These are phyloP conservation scores for Aphelenchoides fujianensis DNA, from an alignment of 1,140 invertebrate genomes.

Conservation along the genomic window DNA sequence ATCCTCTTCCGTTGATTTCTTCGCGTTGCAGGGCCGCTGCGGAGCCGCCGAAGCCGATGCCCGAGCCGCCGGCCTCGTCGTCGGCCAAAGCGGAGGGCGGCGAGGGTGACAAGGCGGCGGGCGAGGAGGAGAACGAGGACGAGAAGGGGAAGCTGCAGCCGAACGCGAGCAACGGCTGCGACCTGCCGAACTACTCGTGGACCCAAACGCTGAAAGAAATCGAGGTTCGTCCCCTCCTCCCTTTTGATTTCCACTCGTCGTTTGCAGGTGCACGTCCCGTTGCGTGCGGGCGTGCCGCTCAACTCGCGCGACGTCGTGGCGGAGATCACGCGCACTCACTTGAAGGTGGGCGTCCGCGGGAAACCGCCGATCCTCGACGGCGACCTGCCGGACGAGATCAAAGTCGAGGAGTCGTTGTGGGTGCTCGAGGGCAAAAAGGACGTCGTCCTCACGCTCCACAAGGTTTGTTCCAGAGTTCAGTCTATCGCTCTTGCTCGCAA, in stretches of 20 bases:
- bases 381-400: conserved; percentile 82
- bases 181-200: conserved; percentile 77
- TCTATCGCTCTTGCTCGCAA: too few relatives aligned
- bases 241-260: conserved; percentile 12
- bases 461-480: conserved; percentile 46
- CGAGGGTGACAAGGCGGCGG: too few relatives aligned
- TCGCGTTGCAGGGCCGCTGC: too few relatives aligned
- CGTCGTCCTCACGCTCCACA: conserved; percentile 65
- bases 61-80: too few relatives aligned
- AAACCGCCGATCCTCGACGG: conserved; percentile 87
- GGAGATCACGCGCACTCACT: conserved; percentile 75
- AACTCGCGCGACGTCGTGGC: conserved; percentile 81
- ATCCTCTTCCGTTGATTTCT: too few relatives aligned
- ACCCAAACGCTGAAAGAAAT: conserved; percentile 91
- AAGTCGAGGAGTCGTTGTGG: conserved; percentile 94
- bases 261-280: conserved; percentile 75
- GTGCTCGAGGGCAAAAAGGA: conserved; percentile 78
- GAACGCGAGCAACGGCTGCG: conserved; percentile 90
- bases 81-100: too few relatives aligned
- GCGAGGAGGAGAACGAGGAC: conserved; percentile 31
- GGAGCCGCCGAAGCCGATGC: too few relatives aligned
- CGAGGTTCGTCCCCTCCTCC: conserved; percentile 71
- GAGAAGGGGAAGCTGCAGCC: conserved; percentile 71
- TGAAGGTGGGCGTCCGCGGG: conserved; percentile 85
- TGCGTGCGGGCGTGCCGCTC: conserved; percentile 73